Evolutionary conservation across 2,797 vertebrate genomes (phyloP), one percentile per base, ranked within the genome.

Genomic region (Girardinus metallicus): DNA sequence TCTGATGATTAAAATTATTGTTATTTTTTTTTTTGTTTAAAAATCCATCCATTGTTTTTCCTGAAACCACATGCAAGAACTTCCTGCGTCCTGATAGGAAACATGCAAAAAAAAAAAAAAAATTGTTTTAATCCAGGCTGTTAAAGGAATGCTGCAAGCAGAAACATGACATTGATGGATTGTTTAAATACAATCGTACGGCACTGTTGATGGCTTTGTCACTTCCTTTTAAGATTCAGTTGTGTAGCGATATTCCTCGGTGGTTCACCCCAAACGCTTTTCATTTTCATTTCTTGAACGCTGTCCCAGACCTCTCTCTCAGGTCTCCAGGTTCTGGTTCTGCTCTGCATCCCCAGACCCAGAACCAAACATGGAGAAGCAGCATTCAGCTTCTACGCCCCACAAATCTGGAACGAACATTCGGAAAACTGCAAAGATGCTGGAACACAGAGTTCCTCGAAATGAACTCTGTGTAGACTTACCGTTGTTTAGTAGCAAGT

Each of bases 31-130:
- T 10, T 51, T 51, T 51, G 7, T 23, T 49, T 51, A 18, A 51
- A 47, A 0, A 34, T 29, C 66, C 62, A 0, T 1, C 13, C 46
- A 39, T 29, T 7, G 26, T 21, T 77, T 81, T 57, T 51, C 34
- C 66, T 73, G n/a, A 84, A 76, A 77, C 70, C 51, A 44, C 49
- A 1, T 4, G 3, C 5, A 74, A 66, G 15, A 82, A 80, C 34
- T 3, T 4, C 7, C 39, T 47, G 44, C 43, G 47, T 46, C 46
- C 23, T 73, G 73, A 87, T 68, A 87, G 31, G 31, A 82, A 87
- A 46, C 43, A 44, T 26, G n/a, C 41, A 21, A 46, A n/a, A 41
- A 51, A 8, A 23, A 51, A 44, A 15, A 12, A 44, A 13, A 46
- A 34, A 68, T 12, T n/a, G 68, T 46, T 71, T 46, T 12, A 64